Evolutionary conservation across 2,113 vertebrate species (phyloP).

Genomic region (Sterrhoptilus dennistouni): DNA sequence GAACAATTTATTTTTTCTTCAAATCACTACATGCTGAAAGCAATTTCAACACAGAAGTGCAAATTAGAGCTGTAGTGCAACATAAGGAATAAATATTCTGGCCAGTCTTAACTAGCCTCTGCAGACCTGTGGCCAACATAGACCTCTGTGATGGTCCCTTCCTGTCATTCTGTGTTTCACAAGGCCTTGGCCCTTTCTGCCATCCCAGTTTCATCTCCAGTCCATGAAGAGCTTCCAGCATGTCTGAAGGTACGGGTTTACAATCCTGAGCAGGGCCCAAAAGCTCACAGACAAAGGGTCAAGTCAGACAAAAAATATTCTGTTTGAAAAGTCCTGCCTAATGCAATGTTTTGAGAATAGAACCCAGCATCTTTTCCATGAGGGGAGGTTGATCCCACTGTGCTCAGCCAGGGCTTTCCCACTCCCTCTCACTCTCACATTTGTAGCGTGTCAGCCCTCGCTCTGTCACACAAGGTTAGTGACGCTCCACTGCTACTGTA

Average conservation of each 20-base stretch:
- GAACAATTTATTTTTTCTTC: background rate
- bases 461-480: background rate
- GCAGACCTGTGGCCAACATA: background rate
- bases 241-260: background rate
- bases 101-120: background rate
- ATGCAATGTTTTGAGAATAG: background rate
- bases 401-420: background rate
- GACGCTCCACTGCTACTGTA: background rate
- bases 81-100: background rate
- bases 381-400: background rate
- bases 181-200: background rate
- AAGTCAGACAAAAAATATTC: background rate
- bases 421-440: background rate
- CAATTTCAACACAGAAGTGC: background rate
- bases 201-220: background rate
- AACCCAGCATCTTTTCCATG: background rate
- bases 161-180: background rate
- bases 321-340: background rate
- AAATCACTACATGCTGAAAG: background rate
- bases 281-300: background rate
- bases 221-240: background rate
- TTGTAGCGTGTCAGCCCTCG: accelerated
- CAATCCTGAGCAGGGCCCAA: background rate
- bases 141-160: background rate
- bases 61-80: background rate